Base-by-base conservation (phyloP, 2,888 invertebrate species). In the Zele albiditarsus region DNA sequence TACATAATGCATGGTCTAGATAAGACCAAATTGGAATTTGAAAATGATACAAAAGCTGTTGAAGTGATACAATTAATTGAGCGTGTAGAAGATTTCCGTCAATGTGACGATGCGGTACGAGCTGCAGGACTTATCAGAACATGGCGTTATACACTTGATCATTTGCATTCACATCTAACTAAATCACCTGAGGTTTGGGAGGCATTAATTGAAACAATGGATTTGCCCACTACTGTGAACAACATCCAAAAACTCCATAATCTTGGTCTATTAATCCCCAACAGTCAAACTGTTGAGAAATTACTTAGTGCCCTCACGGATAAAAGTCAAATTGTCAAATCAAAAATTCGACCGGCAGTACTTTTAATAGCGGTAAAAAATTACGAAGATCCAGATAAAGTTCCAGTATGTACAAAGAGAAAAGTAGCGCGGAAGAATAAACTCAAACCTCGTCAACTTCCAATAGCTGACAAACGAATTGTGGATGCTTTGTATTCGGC, bases 151-250 rank as follows among this genome's bases (percentile, higher is more conserved):
- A 92, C 91, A 10, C 89, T 94, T 53, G 93, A 94, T 81, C 94
- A 94, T 86, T 91, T 95, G n/a, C 94, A 94, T 71, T 92, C 93
- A 6, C 91, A 91, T 82, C 89, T 94, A 77, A 89, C 94, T 62
- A 94, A 93, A 80, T 79, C 80, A 75, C 79, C 80, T 31, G 81
- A 94, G 94, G 91, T 94, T 60, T 94, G 94, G 94, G 89, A 91
- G 81, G 91, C 92, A 75, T 87, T 93, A 63, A 84, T 94, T 70
- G 91, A 92, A 0, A 89, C 91, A 75, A 89, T 94, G 86, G 85
- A 90, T 62, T 82, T 93, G 57, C 86, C 88, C 53, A 90, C 91
- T 16, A 82, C 94, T 38, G 83, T 94, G 42, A 85, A 87, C 68
- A 90, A 91, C 80, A 86, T 94, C 57, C 92, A 92, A 78, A 92